These are phyloP conservation scores for Rotaria macrura DNA, from an alignment of 2,888 invertebrate species.

Conservation along the genomic window DNA sequence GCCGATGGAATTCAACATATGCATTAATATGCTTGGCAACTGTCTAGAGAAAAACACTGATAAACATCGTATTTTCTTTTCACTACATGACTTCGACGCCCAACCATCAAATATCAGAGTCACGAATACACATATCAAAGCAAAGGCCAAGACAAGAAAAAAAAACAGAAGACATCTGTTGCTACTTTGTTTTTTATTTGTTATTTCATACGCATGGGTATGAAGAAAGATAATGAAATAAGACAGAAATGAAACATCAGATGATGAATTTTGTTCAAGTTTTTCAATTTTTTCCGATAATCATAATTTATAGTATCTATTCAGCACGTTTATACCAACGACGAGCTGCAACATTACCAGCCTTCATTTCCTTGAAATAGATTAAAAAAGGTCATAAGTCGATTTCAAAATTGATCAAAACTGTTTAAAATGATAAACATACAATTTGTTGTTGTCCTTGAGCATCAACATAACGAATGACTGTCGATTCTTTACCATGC, in stretches of 20 bases:
- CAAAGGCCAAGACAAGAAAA: neutral
- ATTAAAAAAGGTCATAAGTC: neutral
- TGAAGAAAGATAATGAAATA: neutral
- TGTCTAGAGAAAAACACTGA: no score
- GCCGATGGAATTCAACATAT: no score
- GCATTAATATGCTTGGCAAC: no score
- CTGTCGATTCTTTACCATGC: slow-evolving; percentile 12
- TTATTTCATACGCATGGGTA: neutral
- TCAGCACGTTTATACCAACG: neutral
- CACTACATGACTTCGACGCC: no score
- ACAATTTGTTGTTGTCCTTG: neutral
- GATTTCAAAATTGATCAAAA: no score
- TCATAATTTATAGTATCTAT: neutral
- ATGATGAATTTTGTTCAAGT: neutral
- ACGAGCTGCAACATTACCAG: neutral
- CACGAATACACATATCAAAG: neutral
- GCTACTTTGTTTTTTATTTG: neutral
- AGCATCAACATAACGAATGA: neutral
- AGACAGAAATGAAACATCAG: neutral
- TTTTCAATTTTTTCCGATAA: neutral
- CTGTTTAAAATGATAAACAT: neutral
- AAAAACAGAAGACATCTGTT: neutral
- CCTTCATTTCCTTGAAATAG: neutral
- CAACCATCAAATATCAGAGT: neutral
- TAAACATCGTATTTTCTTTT: no score